Percentiles rank a stretch among this genome's conserved stretches.
Evolutionary conservation across 1,140 invertebrate genomes (phyloP).

Genomic region (Drosophila serrata): DNA sequence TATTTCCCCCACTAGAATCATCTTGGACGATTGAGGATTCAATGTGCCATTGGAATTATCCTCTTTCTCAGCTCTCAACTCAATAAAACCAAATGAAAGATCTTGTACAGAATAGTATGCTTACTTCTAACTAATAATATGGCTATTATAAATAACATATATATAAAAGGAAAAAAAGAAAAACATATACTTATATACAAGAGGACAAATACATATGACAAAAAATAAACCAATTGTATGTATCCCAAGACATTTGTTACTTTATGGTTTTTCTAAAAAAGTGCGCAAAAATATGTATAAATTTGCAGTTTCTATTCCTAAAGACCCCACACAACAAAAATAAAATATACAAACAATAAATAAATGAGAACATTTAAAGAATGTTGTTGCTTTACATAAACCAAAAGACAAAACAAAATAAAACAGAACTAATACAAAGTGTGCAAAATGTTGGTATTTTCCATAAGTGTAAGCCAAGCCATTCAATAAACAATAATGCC

Average conservation of each 20-base stretch:
- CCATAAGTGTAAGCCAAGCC: slow-evolving; percentile 38
- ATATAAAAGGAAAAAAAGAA: slow-evolving; percentile 24
- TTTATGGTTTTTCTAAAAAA: slow-evolving; percentile 69
- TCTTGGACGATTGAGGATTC: slow-evolving; percentile 59
- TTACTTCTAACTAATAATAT: slow-evolving; percentile 77
- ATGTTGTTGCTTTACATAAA: slow-evolving; percentile 59
- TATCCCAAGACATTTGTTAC: slow-evolving; percentile 68
- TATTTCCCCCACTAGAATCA: slow-evolving; percentile 48
- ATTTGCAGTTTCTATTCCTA: slow-evolving; percentile 62
- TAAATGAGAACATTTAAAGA: slow-evolving; percentile 48
- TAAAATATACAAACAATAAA: slow-evolving; percentile 50
- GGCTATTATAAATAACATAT: slow-evolving; percentile 72
- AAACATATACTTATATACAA: slow-evolving; percentile 42
- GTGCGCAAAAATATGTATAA: slow-evolving; percentile 57
- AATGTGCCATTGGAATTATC: slow-evolving; percentile 32
- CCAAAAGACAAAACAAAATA: too few relatives aligned
- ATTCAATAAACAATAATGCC: slow-evolving; percentile 49
- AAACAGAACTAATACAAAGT: slow-evolving; percentile 32
- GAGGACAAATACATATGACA: slow-evolving; percentile 40
- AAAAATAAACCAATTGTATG: slow-evolving; percentile 55
- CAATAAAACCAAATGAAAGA: slow-evolving; percentile 39
- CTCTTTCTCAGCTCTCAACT: slow-evolving; percentile 51
- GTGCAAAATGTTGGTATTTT: slow-evolving; percentile 43
- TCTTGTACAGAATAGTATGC: slow-evolving; percentile 81
- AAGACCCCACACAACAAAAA: slow-evolving; percentile 9